Evolutionary conservation across 2,797 vertebrate genomes (phyloP).

Genomic region (Gymnoscopelus microlampas): DNA sequence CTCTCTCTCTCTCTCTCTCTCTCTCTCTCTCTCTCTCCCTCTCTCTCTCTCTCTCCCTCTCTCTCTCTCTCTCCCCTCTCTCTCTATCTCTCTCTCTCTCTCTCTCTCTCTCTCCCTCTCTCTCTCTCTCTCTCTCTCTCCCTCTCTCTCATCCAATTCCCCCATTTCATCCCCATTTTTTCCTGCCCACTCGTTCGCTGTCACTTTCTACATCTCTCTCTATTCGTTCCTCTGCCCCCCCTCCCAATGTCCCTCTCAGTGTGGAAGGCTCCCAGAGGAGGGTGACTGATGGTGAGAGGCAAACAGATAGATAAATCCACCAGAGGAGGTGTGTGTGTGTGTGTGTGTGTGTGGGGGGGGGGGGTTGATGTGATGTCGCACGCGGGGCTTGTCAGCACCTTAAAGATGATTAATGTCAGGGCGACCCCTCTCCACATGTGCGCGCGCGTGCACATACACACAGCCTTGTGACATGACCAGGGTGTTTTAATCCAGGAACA

Average conservation of each 20-base stretch:
- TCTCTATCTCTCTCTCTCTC: constrained; percentile 1
- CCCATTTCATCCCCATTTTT: background rate
- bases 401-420: constrained; percentile 99
- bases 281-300: constrained; percentile 87
- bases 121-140: no score
- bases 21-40: no score
- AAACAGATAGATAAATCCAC: constrained; percentile 89
- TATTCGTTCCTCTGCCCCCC: constrained; percentile 29
- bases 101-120: no score
- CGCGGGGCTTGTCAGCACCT: constrained; percentile 91
- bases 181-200: constrained; percentile 29
- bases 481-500: constrained; percentile 87
- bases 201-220: constrained; percentile 25
- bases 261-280: constrained; percentile 68
- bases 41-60: no score
- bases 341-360: background rate
- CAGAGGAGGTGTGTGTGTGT: constrained; percentile 46
- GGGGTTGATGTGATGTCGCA: constrained; percentile 71
- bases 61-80: background rate
- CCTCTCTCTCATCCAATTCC: background rate
- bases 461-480: constrained; percentile 42
- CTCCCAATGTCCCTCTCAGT: constrained; percentile 37
- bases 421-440: constrained; percentile 81
- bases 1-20: constrained; percentile 4
- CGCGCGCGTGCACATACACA: constrained; percentile 38